Evolutionary conservation across 2,113 vertebrate species (phyloP).

Genomic region (Ptychochromis oligacanthus): DNA sequence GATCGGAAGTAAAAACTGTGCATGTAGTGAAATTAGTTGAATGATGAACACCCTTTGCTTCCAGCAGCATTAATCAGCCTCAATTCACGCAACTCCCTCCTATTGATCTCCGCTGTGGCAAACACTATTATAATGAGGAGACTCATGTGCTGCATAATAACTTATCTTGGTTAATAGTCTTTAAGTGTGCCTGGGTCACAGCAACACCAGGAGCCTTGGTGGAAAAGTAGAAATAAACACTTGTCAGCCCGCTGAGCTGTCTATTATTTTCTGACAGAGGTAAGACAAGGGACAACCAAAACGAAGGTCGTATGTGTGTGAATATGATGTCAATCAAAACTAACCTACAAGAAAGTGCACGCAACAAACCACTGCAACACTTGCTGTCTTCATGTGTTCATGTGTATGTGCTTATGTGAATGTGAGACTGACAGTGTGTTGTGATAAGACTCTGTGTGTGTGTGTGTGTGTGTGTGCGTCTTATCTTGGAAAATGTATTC

Average conservation of each 20-base stretch:
- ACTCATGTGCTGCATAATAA: conserved; percentile 13
- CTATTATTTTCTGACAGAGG: conserved; percentile 30
- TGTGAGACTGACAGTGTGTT: conserved; percentile 27
- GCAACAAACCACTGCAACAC: conserved; percentile 13
- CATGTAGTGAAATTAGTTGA: conserved; percentile 6
- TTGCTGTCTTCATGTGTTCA: not conserved
- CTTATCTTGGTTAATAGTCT: conserved; percentile 22
- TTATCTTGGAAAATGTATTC: conserved; percentile 27
- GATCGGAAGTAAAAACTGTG: conserved; percentile 30
- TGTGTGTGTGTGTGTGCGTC: not conserved
- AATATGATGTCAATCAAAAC: conserved; percentile 40
- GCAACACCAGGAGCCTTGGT: not conserved
- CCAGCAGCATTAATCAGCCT: conserved; percentile 22
- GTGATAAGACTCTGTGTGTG: conserved; percentile 3
- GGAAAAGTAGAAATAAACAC: conserved; percentile 1
- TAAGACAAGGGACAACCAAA: conserved; percentile 13
- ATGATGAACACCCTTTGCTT: conserved; percentile 20
- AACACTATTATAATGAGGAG: conserved; percentile 22
- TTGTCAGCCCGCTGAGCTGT: not conserved
- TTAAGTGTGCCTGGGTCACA: conserved; percentile 7
- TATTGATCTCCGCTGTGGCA: conserved; percentile 38
- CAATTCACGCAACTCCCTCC: conserved; percentile 12
- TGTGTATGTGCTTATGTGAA: not conserved
- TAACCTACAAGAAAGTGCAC: conserved; percentile 2
- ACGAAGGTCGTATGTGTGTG: conserved; percentile 21